Evolutionary conservation across 2,888 invertebrate species (phyloP).

Genomic region (Bedellia somnulentella): DNA sequence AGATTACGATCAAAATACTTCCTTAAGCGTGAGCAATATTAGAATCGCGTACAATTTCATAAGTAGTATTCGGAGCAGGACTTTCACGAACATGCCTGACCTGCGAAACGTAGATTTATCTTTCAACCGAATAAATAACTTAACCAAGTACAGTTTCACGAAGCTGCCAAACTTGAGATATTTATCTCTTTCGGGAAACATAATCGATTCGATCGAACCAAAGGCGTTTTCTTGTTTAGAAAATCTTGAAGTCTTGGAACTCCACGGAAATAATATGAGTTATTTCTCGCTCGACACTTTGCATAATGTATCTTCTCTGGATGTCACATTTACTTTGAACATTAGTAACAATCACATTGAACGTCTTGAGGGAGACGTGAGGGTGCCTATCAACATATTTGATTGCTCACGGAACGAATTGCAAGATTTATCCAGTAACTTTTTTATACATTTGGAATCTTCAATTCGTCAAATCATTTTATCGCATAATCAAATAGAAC

Average conservation of each 20-base stretch:
- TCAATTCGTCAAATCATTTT: constrained; percentile 70
- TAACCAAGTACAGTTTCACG: constrained; percentile 73
- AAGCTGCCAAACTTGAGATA: constrained; percentile 78
- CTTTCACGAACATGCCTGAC: constrained; percentile 72
- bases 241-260: constrained; percentile 74
- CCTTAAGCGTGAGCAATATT: constrained; percentile 74
- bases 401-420: constrained; percentile 73
- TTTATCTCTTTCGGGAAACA: constrained; percentile 82
- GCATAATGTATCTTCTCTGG: constrained; percentile 66
- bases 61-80: constrained; percentile 65
- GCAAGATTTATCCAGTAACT: constrained; percentile 64
- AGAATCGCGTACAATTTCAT: constrained; percentile 82
- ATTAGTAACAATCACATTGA: constrained; percentile 71
- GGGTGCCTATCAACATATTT: constrained; percentile 66
- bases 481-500: constrained; percentile 72
- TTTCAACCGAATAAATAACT: constrained; percentile 72
- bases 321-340: constrained; percentile 72
- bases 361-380: constrained; percentile 42
- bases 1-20: constrained; percentile 67
- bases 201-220: constrained; percentile 70
- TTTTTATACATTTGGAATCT: constrained; percentile 65
- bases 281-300: constrained; percentile 69
- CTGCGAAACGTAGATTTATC: constrained; percentile 78
- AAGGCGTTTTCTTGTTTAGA: constrained; percentile 76
- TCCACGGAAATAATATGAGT: constrained; percentile 77